Percentiles rank a stretch among this genome's conserved stretches.
phyloP scores from a whole-genome alignment of 2,797 vertebrate genomes.

The Furcifer pardalis region DNA sequence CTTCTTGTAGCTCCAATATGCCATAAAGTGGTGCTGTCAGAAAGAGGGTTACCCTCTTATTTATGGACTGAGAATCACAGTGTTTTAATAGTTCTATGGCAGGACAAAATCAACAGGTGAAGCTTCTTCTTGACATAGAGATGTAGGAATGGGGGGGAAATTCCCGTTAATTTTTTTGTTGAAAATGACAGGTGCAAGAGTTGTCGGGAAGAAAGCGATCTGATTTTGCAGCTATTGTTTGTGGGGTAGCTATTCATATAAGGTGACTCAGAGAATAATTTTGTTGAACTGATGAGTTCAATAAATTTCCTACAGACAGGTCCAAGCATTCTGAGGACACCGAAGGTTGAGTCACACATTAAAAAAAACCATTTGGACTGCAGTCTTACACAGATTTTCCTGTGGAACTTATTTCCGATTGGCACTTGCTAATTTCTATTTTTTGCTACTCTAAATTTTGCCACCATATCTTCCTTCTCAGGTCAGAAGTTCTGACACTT shows the following conservation, averaged over 20 bases:
- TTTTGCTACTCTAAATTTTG: no score
- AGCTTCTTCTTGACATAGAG: not conserved
- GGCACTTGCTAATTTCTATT: no score
- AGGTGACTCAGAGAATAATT: not conserved
- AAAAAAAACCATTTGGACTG: no score
- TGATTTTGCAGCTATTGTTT: not conserved
- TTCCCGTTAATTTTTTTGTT: not conserved
- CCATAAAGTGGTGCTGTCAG: not conserved
- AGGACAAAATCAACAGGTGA: not conserved
- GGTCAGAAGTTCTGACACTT: no score
- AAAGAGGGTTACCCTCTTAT: conserved; percentile 6
- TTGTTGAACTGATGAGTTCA: not conserved
- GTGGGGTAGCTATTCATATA: not conserved
- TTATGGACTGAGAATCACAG: conserved; percentile 1
- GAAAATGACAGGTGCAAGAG: not conserved
- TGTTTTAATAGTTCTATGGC: not conserved
- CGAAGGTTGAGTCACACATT: no score
- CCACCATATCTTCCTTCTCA: no score
- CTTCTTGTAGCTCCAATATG: not conserved
- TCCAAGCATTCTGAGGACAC: not conserved
- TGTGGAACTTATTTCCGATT: no score
- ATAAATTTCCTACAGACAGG: not conserved
- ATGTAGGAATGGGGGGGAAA: not conserved
- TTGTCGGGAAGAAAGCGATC: not conserved
- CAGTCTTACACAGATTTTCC: no score